Conservation (phyloP, 2,113 vertebrate species). For the Saguinus imperator region DNA sequence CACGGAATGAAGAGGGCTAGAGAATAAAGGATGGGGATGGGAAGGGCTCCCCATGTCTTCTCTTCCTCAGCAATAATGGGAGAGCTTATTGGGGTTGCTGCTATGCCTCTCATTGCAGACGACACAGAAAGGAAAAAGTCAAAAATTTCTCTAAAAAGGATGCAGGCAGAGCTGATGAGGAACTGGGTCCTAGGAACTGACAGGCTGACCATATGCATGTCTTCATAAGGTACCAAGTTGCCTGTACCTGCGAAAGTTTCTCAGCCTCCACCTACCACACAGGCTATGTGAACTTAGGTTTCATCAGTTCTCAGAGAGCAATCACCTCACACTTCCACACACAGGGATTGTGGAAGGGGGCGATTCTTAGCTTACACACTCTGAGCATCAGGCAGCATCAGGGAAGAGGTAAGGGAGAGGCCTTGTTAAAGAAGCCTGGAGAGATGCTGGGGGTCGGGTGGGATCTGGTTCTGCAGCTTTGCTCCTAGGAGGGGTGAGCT, state of each 20-base stretch:
- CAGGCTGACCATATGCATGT: not conserved
- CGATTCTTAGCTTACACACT: rapidly evolving
- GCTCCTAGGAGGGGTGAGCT: not conserved
- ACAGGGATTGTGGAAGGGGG: rapidly evolving
- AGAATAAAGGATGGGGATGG: not conserved
- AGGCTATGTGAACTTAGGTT: not conserved
- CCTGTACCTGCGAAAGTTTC: not conserved
- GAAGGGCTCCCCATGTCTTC: not conserved
- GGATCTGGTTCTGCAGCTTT: not conserved
- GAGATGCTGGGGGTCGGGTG: not conserved
- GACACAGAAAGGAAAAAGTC: not conserved
- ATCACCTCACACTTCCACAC: not conserved
- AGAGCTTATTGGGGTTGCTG: not conserved
- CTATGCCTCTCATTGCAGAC: not conserved
- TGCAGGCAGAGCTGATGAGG: not conserved
- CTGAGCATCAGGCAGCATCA: not conserved
- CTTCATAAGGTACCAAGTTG: not conserved
- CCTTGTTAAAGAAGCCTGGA: not conserved
- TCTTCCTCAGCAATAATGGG: not conserved
- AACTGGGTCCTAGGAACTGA: not conserved
- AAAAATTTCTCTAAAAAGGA: not conserved
- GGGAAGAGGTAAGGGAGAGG: not conserved
- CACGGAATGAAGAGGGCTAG: not conserved
- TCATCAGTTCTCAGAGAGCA: not conserved
- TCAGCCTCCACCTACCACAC: not conserved